Evolutionary conservation across 2,888 invertebrate species (phyloP).

Genomic region (Linhomoeus sp.): DNA sequence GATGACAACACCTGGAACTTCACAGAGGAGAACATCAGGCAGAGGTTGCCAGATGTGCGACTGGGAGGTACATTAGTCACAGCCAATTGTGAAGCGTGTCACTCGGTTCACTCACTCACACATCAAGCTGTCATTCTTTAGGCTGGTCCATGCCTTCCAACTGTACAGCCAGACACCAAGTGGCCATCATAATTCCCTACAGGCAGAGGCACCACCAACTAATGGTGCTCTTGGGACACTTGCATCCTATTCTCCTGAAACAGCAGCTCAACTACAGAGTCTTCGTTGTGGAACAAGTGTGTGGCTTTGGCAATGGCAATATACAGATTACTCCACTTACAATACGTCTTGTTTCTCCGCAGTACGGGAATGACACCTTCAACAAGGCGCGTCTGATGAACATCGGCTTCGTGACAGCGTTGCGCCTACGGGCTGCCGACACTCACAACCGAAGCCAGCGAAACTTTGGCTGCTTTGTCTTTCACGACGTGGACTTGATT

Average conservation of each 20-base stretch:
- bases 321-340: no score
- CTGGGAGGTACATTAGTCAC: no score
- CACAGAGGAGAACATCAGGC: background rate
- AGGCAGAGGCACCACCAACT: conserved; percentile 6
- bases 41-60: background rate
- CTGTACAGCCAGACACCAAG: conserved; percentile 13
- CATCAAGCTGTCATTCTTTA: no score
- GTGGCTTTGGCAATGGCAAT: no score
- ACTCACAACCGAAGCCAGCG: background rate
- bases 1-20: background rate
- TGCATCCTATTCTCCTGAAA: conserved; percentile 8
- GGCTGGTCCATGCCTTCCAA: conserved; percentile 9
- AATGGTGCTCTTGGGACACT: conserved; percentile 4
- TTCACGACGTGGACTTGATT: conserved; percentile 27
- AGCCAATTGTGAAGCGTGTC: no score
- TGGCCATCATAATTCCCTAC: conserved; percentile 18
- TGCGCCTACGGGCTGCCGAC: no score
- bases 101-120: no score
- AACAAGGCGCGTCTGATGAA: conserved; percentile 29
- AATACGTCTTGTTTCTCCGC: no score
- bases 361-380: conserved; percentile 27
- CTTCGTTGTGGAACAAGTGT: conserved; percentile 10
- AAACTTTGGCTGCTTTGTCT: conserved; percentile 23
- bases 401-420: conserved; percentile 24
- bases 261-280: conserved; percentile 8